These are phyloP conservation scores for Melanotaenia nigrans DNA, from an alignment of 2,797 vertebrate species.

Conservation along the genomic window DNA sequence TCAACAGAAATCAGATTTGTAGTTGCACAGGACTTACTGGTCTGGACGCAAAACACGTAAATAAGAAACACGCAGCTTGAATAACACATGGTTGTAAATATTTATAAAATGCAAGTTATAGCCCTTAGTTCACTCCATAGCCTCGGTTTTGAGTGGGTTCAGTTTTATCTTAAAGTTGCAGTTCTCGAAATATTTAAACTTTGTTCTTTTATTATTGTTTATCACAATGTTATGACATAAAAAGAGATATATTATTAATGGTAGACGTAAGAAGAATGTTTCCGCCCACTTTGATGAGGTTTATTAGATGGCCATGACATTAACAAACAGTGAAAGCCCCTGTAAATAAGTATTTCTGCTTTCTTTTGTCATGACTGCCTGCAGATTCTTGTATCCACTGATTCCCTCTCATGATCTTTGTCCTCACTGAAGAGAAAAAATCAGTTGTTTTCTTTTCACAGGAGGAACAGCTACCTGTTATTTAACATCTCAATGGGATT, in stretches of 20 bases:
- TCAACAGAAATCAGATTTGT: background rate
- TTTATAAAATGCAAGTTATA: background rate
- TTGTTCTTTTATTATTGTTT: background rate
- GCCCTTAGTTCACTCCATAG: background rate
- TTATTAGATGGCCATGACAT: background rate
- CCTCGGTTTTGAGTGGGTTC: background rate
- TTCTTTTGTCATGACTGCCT: background rate
- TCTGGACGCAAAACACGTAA: background rate
- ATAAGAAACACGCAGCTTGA: background rate
- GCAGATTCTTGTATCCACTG: background rate
- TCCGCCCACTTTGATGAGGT: background rate
- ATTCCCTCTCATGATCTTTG: background rate
- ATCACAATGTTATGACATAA: background rate
- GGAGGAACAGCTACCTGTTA: slow-evolving; percentile 6
- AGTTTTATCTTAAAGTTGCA: background rate
- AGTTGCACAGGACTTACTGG: background rate
- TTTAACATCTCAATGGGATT: slow-evolving; percentile 49
- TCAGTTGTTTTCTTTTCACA: slow-evolving; percentile 22
- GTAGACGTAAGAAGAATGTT: background rate
- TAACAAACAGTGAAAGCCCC: background rate
- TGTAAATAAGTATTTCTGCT: background rate
- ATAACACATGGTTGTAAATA: background rate
- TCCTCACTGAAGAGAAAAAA: no score
- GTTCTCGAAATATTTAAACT: background rate
- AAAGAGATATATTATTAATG: background rate